These are phyloP conservation scores for Microcaecilia unicolor DNA, from an alignment of 2,797 vertebrate genomes.

Conservation along the genomic window DNA sequence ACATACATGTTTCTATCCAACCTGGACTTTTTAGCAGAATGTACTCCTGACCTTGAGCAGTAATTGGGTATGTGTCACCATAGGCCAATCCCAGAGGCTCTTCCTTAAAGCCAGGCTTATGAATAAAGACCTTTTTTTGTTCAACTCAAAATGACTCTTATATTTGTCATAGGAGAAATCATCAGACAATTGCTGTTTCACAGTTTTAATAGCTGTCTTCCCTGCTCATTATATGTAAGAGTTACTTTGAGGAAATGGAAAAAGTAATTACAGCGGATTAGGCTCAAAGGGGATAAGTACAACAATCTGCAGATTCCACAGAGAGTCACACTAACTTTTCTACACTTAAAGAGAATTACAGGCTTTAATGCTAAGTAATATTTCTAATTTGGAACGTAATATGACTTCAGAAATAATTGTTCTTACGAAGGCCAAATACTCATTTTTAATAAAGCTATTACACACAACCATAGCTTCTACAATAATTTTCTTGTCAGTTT, in stretches of 20 bases:
- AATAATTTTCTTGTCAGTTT: too few species aligned
- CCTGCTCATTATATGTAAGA: accelerated
- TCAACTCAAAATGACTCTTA: not conserved
- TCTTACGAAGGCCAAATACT: too few species aligned
- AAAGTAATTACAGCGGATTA: not conserved
- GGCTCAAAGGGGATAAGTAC: not conserved
- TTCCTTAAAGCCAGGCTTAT: constrained; percentile 8
- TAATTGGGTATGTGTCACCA: constrained; percentile 46
- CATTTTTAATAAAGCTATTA: too few species aligned
- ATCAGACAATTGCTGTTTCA: not conserved
- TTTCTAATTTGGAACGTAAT: too few species aligned
- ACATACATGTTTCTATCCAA: constrained; percentile 50
- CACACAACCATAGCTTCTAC: too few species aligned
- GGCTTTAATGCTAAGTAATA: not conserved
- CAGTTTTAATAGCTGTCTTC: not conserved
- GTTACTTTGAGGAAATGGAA: not conserved
- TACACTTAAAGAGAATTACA: not conserved
- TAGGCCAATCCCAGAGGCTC: constrained; percentile 4
- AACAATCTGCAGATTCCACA: too few species aligned
- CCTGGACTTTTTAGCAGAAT: constrained; percentile 40
- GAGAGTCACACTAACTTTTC: not conserved
- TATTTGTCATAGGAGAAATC: not conserved
- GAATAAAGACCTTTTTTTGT: constrained; percentile 14
- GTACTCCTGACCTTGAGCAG: constrained; percentile 59
- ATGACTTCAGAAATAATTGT: too few species aligned